phyloP scores from a whole-genome alignment of 2,113 vertebrate genomes.

The Trogon melanurus region DNA sequence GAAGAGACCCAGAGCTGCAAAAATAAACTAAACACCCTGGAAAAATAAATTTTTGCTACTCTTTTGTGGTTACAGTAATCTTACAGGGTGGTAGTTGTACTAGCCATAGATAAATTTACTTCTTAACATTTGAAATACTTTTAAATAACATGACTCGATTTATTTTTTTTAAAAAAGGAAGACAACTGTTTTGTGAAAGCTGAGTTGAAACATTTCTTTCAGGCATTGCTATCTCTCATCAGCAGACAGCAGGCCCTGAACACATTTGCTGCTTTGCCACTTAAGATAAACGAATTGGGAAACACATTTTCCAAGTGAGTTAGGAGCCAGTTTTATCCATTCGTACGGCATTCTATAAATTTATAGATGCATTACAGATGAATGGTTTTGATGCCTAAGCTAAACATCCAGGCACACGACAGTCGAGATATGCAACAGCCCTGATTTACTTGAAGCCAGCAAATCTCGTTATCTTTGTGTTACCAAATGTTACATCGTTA shows the following conservation, averaged over 20 bases:
- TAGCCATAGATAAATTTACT: background rate
- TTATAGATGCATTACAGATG: background rate
- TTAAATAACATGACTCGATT: background rate
- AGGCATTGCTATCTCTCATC: background rate
- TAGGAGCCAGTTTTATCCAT: background rate
- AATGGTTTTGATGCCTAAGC: background rate
- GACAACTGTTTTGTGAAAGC: background rate
- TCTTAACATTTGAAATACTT: background rate
- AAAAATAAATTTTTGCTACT: background rate
- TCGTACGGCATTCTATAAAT: background rate
- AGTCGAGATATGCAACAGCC: background rate
- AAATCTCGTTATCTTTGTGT: conserved; percentile 1
- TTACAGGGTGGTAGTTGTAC: background rate
- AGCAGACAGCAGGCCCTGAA: background rate
- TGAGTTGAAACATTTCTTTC: background rate
- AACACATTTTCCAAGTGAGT: background rate
- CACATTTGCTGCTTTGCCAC: background rate
- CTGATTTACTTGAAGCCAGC: background rate
- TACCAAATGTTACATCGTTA: background rate
- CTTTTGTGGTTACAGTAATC: background rate
- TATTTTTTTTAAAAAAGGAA: background rate
- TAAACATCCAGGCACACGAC: background rate
- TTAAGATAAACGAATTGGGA: background rate
- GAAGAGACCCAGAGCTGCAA: background rate
- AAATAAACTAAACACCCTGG: background rate